Conservation (phyloP, 2,888 invertebrate species). For the Dendrolimus pini region DNA sequence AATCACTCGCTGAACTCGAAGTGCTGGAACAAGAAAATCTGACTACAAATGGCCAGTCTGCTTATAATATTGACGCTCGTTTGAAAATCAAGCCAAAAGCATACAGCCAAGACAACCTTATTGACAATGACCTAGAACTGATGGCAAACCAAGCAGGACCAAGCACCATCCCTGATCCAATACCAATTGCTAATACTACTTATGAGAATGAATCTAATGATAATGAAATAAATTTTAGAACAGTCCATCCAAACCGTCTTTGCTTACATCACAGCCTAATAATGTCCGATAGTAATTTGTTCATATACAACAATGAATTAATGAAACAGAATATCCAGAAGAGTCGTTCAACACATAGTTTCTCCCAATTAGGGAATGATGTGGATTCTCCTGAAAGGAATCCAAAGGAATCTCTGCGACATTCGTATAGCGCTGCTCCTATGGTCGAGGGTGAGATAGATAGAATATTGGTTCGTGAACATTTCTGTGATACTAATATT, state of each 20-base stretch:
- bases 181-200: conserved; percentile 3
- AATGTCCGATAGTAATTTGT: conserved; percentile 18
- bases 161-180: conserved; percentile 22
- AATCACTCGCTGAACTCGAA: conserved; percentile 33
- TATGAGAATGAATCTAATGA: conserved; percentile 20
- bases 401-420: conserved; percentile 20
- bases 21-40: conserved; percentile 17
- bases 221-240: conserved; percentile 20
- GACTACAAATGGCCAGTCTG: conserved; percentile 1
- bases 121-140: conserved; percentile 25
- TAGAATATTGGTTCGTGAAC: conserved; percentile 16
- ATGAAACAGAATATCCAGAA: conserved; percentile 36
- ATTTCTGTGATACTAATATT: conserved; percentile 58
- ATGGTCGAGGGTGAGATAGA: conserved; percentile 26
- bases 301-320: conserved; percentile 32
- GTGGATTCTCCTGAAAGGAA: conserved; percentile 13
- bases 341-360: conserved; percentile 44
- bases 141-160: conserved; percentile 25
- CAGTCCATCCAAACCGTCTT: conserved; percentile 16
- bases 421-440: conserved; percentile 31
- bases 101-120: conserved; percentile 37
- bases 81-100: conserved; percentile 30
- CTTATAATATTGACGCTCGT: conserved; percentile 10
- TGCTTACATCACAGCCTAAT: conserved; percentile 48
- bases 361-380: conserved; percentile 23